These are phyloP conservation scores for Albula glossodonta DNA, from an alignment of 2,113 vertebrate genomes.

Conservation along the genomic window DNA sequence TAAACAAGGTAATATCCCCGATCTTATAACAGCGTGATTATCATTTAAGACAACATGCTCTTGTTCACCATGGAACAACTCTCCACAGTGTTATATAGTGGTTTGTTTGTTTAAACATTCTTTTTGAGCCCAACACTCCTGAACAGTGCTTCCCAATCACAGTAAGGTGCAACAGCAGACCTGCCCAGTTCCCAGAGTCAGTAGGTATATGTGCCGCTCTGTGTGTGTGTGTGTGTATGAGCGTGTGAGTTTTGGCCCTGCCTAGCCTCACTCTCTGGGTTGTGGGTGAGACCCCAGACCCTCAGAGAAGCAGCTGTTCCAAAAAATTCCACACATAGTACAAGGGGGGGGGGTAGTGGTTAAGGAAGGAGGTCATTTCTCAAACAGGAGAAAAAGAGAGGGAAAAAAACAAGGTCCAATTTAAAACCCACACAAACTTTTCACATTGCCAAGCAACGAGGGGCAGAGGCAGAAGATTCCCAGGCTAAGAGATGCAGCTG, in stretches of 20 bases:
- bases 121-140: not conserved
- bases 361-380: not conserved
- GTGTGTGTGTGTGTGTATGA: not conserved
- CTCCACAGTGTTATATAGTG: not conserved
- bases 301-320: slow-evolving; percentile 58
- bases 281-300: slow-evolving; percentile 49
- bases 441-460: not conserved
- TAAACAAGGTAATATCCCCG: not conserved
- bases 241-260: too few relatives aligned
- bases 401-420: not conserved
- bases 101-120: not conserved
- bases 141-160: not conserved
- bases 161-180: slow-evolving; percentile 10
- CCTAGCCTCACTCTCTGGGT: slow-evolving; percentile 46
- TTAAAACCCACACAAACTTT: slow-evolving; percentile 1
- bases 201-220: slow-evolving; percentile 35
- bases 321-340: slow-evolving; percentile 57
- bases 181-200: not conserved
- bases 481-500: not conserved
- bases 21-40: slow-evolving; percentile 10
- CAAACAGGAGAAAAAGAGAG: not conserved
- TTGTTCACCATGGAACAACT: not conserved
- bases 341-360: not conserved
- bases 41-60: slow-evolving; percentile 6
- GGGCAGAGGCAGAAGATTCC: not conserved